Base-by-base conservation (phyloP, 2,113 vertebrate genomes). In the Charadrius vociferus region DNA sequence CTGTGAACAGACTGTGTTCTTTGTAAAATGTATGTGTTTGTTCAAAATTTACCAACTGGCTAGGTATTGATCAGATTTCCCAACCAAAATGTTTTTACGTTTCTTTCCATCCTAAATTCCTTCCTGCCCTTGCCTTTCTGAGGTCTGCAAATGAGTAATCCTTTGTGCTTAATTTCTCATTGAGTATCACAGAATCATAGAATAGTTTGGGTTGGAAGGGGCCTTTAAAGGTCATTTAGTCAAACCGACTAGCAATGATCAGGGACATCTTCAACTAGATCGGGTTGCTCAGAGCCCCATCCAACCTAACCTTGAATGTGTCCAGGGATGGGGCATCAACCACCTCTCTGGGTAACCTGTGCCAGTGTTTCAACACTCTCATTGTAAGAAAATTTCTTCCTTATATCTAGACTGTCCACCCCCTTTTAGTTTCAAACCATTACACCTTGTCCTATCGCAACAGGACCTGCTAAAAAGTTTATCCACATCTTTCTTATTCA, bases 1-100 rank as follows among this genome's bases (percentile, higher is more conserved):
- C 26, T 66, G 32, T 83, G 93, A 97, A 90, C 91, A 97, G 89
- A 93, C 37, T 88, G 74, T 95, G 91, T 73, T 95, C 87, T 95
- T 95, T 85, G 58, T 73, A 34, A 85, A 73, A 80, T 82, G 45
- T 53, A 29, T 81, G 6, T 91, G 63, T 89, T 91, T 96, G 89
- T 83, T 93, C 78, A 97, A 70, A 95, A 96, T 91, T 96, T 95
- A 85, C 86, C 93, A 93, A 66, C 94, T 96, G 95, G 70, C 45
- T 94, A 94, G 36, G 34, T 93, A n/a, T 73, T 88, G 71, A 83
- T 80, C 58, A 68, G 53, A 91, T 84, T 95, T 21, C 55, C 22
- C 8, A 91, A 47, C 18, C 29, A 95, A 95, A 97, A 96, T 91
- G 89, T 88, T 95, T 97, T 77, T 72, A 81, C 37, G 43, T 72